Evolutionary conservation across 1,140 invertebrate species (phyloP).

Genomic region (Drosophila quadrilineata): DNA sequence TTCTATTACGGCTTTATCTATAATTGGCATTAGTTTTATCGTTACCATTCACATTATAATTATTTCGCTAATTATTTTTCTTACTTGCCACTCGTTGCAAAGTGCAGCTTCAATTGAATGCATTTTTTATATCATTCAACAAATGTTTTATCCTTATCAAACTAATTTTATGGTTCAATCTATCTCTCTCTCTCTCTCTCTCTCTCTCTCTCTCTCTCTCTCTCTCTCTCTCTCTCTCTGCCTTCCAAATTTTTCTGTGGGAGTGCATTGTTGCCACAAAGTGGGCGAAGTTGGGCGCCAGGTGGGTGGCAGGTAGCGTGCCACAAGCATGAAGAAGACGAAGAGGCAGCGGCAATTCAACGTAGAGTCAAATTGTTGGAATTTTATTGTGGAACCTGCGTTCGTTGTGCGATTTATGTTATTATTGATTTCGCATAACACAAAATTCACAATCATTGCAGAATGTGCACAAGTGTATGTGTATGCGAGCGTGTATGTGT

Average conservation of each 20-base stretch:
- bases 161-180: too few relatives aligned
- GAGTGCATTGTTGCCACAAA: too few relatives aligned
- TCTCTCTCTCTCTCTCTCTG: background rate
- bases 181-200: background rate
- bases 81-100: background rate
- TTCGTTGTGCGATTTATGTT: conserved; percentile 65
- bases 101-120: conserved; percentile 18
- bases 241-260: conserved; percentile 19
- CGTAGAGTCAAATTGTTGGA: conserved; percentile 30
- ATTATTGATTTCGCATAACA: conserved; percentile 69
- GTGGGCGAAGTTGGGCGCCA: too few relatives aligned
- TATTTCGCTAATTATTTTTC: background rate
- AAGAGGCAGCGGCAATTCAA: conserved; percentile 18
- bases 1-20: background rate
- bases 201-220: background rate
- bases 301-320: too few relatives aligned
- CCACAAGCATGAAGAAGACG: too few relatives aligned
- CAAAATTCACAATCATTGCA: conserved; percentile 61
- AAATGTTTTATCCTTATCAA: too few relatives aligned
- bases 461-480: background rate
- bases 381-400: conserved; percentile 70
- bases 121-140: too few relatives aligned
- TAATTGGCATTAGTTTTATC: background rate
- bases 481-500: background rate
- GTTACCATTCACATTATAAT: background rate